These are phyloP conservation scores for Drosophila lacteicornis DNA, from an alignment of 1,140 invertebrate genomes.

Conservation along the genomic window DNA sequence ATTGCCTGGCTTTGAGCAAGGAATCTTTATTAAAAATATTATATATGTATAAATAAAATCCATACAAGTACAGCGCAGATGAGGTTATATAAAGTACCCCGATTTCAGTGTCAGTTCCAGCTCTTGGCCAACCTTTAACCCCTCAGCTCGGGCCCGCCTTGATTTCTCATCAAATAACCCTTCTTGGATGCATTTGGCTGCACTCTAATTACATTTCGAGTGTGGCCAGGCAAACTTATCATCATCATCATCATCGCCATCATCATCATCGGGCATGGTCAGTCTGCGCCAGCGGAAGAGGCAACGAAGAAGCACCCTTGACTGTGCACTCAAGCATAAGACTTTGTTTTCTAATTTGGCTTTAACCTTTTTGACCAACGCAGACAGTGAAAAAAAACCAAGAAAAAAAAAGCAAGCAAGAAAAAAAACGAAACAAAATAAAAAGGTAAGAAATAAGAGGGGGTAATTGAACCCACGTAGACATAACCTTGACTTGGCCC, in stretches of 20 bases:
- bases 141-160: background rate
- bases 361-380: slow-evolving; percentile 70
- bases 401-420: background rate
- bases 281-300: slow-evolving; percentile 22
- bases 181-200: slow-evolving; percentile 57
- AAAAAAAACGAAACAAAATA: slow-evolving; percentile 1
- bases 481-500: slow-evolving; percentile 69
- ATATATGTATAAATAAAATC: background rate
- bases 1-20: background rate
- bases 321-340: slow-evolving; percentile 70
- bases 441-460: slow-evolving; percentile 22
- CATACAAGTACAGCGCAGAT: background rate
- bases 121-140: background rate
- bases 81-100: too few species aligned
- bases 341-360: slow-evolving; percentile 77
- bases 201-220: slow-evolving; percentile 74
- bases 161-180: slow-evolving; percentile 6
- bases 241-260: slow-evolving; percentile 44
- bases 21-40: too few species aligned
- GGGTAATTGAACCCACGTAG: slow-evolving; percentile 75
- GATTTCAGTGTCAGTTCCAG: too few species aligned
- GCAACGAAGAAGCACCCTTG: slow-evolving; percentile 46
- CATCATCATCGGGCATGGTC: slow-evolving; percentile 8
- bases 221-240: slow-evolving; percentile 60
- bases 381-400: slow-evolving; percentile 29